Conservation (phyloP, 2,113 vertebrate genomes). For the Apus apus region DNA sequence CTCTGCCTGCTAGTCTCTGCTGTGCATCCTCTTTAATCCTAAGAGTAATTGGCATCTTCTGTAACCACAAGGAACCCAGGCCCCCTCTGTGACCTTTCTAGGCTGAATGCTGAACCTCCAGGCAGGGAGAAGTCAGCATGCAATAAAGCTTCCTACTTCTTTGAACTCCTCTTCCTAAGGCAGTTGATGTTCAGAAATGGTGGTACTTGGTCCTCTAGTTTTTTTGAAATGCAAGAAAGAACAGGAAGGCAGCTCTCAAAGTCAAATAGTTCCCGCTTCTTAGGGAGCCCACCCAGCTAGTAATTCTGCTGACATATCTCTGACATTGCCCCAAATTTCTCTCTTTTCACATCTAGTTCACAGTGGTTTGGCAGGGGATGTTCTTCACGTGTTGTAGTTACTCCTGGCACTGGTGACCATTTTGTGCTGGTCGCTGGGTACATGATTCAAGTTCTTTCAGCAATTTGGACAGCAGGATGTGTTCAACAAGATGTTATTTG, state of each 20-base stretch:
- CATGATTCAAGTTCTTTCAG: background rate
- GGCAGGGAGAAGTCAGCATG: slow-evolving; percentile 26
- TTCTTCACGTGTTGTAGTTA: background rate
- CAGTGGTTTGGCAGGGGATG: background rate
- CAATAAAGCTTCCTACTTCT: slow-evolving; percentile 68
- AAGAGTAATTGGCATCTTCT: background rate
- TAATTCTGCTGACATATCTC: background rate
- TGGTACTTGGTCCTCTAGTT: background rate
- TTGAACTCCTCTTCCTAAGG: background rate
- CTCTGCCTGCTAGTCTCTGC: background rate
- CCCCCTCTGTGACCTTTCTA: background rate
- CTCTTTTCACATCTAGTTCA: background rate
- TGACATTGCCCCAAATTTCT: background rate
- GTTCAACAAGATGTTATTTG: background rate
- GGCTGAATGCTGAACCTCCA: background rate
- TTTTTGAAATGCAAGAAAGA: background rate
- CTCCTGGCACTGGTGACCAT: background rate
- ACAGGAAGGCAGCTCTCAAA: background rate
- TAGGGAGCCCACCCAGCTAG: background rate
- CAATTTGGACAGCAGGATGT: background rate
- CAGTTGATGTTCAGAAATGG: background rate
- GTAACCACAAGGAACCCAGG: background rate
- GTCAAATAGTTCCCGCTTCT: background rate
- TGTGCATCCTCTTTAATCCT: background rate
- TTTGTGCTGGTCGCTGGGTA: background rate